These are phyloP conservation scores for Melipona quadrifasciata DNA, from an alignment of 1,140 invertebrate species.

Conservation along the genomic window DNA sequence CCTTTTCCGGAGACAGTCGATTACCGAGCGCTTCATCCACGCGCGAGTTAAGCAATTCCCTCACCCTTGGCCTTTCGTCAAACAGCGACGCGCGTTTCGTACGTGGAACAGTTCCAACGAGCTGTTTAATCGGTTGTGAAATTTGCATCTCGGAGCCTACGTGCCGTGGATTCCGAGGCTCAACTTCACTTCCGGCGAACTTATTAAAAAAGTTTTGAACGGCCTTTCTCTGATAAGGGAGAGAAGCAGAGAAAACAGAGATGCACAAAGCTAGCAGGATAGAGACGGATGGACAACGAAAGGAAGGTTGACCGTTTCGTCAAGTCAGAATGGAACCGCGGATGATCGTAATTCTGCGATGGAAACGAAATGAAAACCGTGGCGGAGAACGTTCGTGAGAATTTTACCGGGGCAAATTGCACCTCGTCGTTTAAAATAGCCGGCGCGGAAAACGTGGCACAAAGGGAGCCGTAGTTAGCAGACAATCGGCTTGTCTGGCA, in stretches of 20 bases:
- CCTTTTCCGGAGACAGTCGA: constrained; percentile 21
- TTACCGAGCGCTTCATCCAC: constrained; percentile 6
- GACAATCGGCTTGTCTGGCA: constrained; percentile 42
- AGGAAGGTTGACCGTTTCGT: too few relatives aligned
- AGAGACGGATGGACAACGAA: too few relatives aligned
- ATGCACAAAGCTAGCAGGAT: too few relatives aligned
- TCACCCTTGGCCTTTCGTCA: neutral
- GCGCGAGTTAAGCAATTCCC: neutral
- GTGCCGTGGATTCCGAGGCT: too few relatives aligned
- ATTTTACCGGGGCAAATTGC: constrained; percentile 25
- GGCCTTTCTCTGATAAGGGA: neutral
- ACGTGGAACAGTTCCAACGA: neutral
- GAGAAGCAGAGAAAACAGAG: neutral
- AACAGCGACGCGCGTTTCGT: neutral
- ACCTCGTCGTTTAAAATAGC: constrained; percentile 28
- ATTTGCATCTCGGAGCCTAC: constrained; percentile 5
- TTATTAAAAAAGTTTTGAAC: constrained; percentile 48
- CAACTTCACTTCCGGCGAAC: constrained; percentile 18
- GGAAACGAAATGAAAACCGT: constrained; percentile 41
- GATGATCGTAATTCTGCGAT: neutral
- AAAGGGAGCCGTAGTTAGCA: constrained; percentile 34
- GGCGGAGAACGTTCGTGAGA: neutral
- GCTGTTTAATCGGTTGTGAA: constrained; percentile 56
- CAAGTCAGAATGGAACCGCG: too few relatives aligned
- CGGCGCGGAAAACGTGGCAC: constrained; percentile 27